Base-by-base conservation (phyloP, 2,797 vertebrate genomes). In the Epinephelus malabaricus region DNA sequence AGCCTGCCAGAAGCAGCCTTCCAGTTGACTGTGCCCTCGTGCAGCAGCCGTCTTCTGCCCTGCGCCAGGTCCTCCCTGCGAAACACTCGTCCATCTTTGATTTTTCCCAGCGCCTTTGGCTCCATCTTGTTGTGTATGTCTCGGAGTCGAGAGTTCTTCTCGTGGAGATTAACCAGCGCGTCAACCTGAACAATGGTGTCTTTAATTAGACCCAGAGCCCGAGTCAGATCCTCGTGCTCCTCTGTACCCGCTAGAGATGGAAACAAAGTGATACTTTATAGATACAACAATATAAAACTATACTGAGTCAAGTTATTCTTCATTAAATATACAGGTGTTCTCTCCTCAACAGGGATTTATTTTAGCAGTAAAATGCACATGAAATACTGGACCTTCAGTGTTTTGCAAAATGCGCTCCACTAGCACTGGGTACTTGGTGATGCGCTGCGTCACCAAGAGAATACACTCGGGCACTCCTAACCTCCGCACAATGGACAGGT, bases 371-470 rank as follows among this genome's bases (percentile, higher is more conserved):
- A 18, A 64, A 64, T 15, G 12, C 34, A 34, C 4, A 43, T 51
- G 1, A 66, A 66, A 62, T 34, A 2, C 27, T 61, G 7, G 66
- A 99, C 98, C 98, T 97, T 97, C 96, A 1, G 98, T 98, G 86
- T 99, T 97, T 76, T 97, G 97, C 19, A 99, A 91, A 56, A 99
- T 96, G 0, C 98, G 95, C 62, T 99, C 98, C 89, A 99, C 95
- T 34, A 99, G 91, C 1, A 98, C 97, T 0, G 98, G 98, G 73
- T 99, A 99, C 82, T 99, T 99, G 79, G 97, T 99, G 84, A 99
- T 98, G 69, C 98, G 97, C 84, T 99, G 98, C 0, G 98, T 99
- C n/a, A 99, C 97, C 45, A 99, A 92, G 2, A 99, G 95, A 81
- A 98, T 97, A 45, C 98, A 99, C 74, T 99, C 98, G 0, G 96